Percentiles rank a stretch among this genome's conserved stretches.
Evolutionary conservation across 2,113 vertebrate genomes (phyloP).

Genomic region (Coregonus clupeaformis): DNA sequence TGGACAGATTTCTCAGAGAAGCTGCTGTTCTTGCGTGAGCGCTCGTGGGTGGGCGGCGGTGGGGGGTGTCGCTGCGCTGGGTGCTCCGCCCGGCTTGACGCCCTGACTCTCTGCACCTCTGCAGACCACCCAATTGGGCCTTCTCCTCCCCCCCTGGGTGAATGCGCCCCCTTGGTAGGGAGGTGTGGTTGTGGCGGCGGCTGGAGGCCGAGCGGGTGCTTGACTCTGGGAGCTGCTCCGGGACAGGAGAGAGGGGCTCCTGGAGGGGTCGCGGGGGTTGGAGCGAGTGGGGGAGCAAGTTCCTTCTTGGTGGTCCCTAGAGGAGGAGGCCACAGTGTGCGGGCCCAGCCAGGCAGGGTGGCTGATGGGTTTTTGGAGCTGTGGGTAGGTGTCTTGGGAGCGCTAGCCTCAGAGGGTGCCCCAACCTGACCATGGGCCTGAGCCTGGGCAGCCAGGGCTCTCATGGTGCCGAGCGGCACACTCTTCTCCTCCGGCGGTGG

Average conservation of each 20-base stretch:
- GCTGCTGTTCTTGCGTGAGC: conserved; percentile 65
- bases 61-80: conserved; percentile 62
- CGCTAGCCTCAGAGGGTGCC: conserved; percentile 64
- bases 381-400: conserved; percentile 43
- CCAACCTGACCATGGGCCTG: conserved; percentile 48
- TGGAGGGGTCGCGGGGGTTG: conserved; percentile 65
- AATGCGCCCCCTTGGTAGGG: conserved; percentile 46
- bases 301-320: conserved; percentile 80
- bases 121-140: conserved; percentile 59
- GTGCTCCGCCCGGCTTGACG: conserved; percentile 58
- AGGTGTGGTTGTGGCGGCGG: conserved; percentile 20
- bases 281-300: conserved; percentile 37
- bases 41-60: conserved; percentile 46
- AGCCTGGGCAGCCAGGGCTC: conserved; percentile 68
- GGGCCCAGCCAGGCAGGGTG: conserved; percentile 82
- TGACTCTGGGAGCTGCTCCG: conserved; percentile 76
- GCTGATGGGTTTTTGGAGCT: conserved; percentile 56
- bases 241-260: conserved; percentile 66
- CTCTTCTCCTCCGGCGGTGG: conserved; percentile 81
- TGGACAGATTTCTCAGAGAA: conserved; percentile 74
- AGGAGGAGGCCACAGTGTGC: conserved; percentile 90
- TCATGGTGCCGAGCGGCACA: conserved; percentile 81
- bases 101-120: conserved; percentile 80
- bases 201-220: conserved; percentile 58
- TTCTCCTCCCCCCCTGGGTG: conserved; percentile 69